Evolutionary conservation across 2,797 vertebrate species (phyloP).

Genomic region (Sitta carolinensis): DNA sequence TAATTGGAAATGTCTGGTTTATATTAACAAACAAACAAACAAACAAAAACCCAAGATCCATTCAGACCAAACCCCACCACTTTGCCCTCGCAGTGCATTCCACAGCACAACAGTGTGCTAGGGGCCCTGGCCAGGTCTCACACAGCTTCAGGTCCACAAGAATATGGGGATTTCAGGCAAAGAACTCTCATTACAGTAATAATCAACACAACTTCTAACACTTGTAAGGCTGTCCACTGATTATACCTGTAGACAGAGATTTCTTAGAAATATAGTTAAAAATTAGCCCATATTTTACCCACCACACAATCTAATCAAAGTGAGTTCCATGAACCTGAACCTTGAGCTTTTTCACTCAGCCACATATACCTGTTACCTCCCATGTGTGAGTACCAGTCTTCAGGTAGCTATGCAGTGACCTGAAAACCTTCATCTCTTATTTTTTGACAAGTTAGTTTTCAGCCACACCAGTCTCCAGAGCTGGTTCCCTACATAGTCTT

Average conservation of each 20-base stretch:
- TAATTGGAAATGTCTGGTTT: background rate
- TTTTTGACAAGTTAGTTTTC: slow-evolving; percentile 9
- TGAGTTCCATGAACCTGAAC: background rate
- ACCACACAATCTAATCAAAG: background rate
- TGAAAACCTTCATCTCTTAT: background rate
- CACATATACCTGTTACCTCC: background rate
- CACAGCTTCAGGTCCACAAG: background rate
- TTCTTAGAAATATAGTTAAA: background rate
- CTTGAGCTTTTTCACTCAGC: background rate
- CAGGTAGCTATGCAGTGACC: background rate
- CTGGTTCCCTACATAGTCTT: background rate
- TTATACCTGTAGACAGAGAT: background rate
- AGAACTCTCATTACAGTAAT: background rate
- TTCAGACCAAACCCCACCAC: background rate
- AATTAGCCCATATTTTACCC: background rate
- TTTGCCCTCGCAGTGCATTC: background rate
- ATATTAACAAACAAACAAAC: background rate
- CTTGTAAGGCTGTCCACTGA: background rate
- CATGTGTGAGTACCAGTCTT: background rate
- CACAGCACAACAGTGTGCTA: background rate
- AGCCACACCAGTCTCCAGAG: background rate
- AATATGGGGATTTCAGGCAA: background rate
- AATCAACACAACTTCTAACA: background rate
- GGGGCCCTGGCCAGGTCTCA: background rate
- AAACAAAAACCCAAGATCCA: background rate